Evolutionary conservation across 2,113 vertebrate species (phyloP).

Genomic region (Trematocara macrostoma): DNA sequence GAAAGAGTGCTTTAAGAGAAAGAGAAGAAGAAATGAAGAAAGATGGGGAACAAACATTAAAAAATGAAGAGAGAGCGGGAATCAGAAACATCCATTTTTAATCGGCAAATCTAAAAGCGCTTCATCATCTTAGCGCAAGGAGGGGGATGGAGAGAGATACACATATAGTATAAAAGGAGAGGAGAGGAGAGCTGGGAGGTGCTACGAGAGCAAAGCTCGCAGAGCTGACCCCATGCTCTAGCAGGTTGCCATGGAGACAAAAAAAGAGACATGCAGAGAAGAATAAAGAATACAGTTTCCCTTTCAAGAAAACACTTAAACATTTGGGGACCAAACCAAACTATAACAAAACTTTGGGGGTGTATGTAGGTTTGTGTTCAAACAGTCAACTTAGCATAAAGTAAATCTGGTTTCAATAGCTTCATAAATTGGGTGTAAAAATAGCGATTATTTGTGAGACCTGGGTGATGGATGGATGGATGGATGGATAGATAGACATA

Average conservation of each 20-base stretch:
- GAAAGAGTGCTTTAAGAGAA: not conserved
- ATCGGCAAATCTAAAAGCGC: slow-evolving; percentile 53
- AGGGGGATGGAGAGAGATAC: not conserved
- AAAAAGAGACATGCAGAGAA: not conserved
- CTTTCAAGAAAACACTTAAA: not conserved
- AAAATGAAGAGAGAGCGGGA: slow-evolving; percentile 14
- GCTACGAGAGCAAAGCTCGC: not conserved
- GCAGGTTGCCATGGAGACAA: slow-evolving; percentile 20
- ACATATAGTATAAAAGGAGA: not conserved
- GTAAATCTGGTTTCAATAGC: not conserved
- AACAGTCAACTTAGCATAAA: not conserved
- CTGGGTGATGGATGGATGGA: rapidly evolving
- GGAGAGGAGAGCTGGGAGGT: not conserved
- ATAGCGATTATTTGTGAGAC: rapidly evolving
- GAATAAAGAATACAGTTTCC: not conserved
- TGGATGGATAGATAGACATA: too few relatives aligned
- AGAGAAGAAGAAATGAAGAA: not conserved
- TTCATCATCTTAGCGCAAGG: slow-evolving; percentile 44
- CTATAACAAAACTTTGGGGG: not conserved
- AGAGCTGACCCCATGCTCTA: slow-evolving; percentile 19
- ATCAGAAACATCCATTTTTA: slow-evolving; percentile 58
- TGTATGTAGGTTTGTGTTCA: not conserved
- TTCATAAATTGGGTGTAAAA: not conserved
- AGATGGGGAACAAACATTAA: not conserved
- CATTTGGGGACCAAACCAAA: not conserved